Conservation (phyloP, 2,113 vertebrate species). For the Microtus richardsoni region DNA sequence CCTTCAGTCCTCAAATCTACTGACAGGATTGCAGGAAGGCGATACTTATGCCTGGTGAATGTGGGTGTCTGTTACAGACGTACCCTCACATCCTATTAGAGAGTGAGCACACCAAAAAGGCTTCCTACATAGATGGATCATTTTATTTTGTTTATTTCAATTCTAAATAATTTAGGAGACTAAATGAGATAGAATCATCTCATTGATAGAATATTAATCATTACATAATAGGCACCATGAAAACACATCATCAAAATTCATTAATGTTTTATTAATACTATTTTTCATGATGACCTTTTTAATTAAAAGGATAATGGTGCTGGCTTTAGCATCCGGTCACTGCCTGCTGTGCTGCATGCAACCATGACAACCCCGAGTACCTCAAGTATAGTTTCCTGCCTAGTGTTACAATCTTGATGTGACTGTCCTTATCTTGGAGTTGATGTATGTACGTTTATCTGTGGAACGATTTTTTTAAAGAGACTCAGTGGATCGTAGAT, state of each 20-base stretch:
- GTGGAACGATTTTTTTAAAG: not conserved
- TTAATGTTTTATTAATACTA: constrained; percentile 38
- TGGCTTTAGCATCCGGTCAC: not conserved
- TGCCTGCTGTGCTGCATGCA: not conserved
- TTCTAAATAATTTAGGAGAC: constrained; percentile 46
- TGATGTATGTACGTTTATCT: not conserved
- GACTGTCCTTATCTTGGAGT: not conserved
- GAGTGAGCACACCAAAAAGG: not conserved
- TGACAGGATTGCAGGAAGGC: too few relatives aligned
- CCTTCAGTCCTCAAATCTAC: not conserved
- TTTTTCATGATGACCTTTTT: constrained; percentile 17
- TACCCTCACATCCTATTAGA: not conserved
- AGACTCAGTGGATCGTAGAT: constrained; percentile 4
- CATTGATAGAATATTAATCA: constrained; percentile 44
- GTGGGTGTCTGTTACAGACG: not conserved
- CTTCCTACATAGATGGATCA: not conserved
- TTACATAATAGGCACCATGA: constrained; percentile 24
- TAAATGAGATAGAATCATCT: constrained; percentile 61
- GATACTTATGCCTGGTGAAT: not conserved
- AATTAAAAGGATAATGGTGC: constrained; percentile 3
- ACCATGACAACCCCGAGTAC: too few relatives aligned
- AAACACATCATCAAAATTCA: constrained; percentile 35
- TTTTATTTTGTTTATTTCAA: constrained; percentile 46
- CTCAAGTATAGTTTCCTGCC: not conserved
- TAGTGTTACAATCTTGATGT: not conserved